Evolutionary conservation across 1,140 invertebrate species (phyloP), one percentile per base, ranked within the genome.

Genomic region (Ceratina australensis): DNA sequence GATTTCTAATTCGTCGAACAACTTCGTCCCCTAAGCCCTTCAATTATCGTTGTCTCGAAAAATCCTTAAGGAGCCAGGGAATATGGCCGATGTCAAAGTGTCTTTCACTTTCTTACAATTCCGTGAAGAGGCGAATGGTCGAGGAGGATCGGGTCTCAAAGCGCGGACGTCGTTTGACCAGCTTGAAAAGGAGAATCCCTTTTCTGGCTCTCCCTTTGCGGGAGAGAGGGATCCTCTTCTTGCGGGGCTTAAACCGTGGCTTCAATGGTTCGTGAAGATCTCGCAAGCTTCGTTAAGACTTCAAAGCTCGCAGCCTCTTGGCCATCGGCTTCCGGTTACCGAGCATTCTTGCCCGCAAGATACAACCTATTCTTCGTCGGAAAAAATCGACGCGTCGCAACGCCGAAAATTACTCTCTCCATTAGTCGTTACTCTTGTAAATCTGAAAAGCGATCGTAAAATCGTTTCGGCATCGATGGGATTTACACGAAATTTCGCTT

Each of bases 221-320:
- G 22, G 49, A 7, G 57, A 42, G 10, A 42, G 33, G 33, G 47
- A 24, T 59, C 28, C 33, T 42, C 33, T 65, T 74, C 20, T 42
- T 42, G 64, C 22, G 54, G 59, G 56, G n/a, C 60, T 80, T 81
- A 83, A 80, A 59, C 42, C 59, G 56, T 4, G 52, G n/a, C 57
- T 78, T 76, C 71, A 68, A 83, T 83, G 67, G 72, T 28, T 86
- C 67, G 64, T 76, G 74, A 74, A 76, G 74, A 80, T 85, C 68
- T 80, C 66, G 16, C 3, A 22, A 16, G 81, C 78, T 85, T 84
- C 75, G 81, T 86, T 86, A 79, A 79, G 81, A 86, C 79, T 77
- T 86, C 81, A 86, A 86, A 86, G 84, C 78, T 28, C 16, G 33
- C 33, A 18, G 56, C 28, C 26, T n/a, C 47, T 22, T 49, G 61